Evolutionary conservation across 2,888 invertebrate species (phyloP), one percentile per base, ranked within the genome.

Genomic region (Herminia tarsipennalis): DNA sequence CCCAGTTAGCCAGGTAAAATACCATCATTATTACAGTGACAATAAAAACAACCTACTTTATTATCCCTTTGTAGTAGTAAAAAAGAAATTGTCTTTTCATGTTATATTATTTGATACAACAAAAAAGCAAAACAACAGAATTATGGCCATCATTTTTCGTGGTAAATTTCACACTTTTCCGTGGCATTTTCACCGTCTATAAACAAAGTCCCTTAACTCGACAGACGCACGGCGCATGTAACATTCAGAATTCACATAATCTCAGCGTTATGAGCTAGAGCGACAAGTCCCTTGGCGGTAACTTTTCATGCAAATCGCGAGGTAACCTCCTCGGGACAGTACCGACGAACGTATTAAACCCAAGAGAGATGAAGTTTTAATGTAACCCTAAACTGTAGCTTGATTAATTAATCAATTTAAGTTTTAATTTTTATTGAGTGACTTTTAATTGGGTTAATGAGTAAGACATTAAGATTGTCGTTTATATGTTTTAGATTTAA

Each of bases 301-400:
- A 48, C 48, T 35, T 46, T 42, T 56, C 60, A 64, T 54, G 53
- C 43, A 56, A 54, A 59, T 43, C 28, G 25, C 18, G 20, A 24
- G 32, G 43, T 53, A 52, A 32, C 21, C 63, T 38, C 48, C 1
- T 10, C 8, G 42, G 58, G 32, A 32, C 33, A 38, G 32, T 27
- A 33, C 14, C 18, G 6, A 30, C 22, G 6, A 44, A 9, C 8
- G 20, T 33, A 50, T 45, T 50, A 40, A 36, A 38, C 48, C 27
- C 27, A n/a, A 20, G 48, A 37, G 39, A 29, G 9, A 13, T 22
- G 10, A 32, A 66, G 33, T 63, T 56, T 45, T 38, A 47, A 55
- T 25, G 16, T 13, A 12, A 46, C 33, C 35, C n/a, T 44, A 30
- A 50, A 48, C 21, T 48, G 39, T 46, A 36, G 4, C 9, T 9